Conservation (phyloP, 2,888 invertebrate genomes). For the Cheilosia scutellata region DNA sequence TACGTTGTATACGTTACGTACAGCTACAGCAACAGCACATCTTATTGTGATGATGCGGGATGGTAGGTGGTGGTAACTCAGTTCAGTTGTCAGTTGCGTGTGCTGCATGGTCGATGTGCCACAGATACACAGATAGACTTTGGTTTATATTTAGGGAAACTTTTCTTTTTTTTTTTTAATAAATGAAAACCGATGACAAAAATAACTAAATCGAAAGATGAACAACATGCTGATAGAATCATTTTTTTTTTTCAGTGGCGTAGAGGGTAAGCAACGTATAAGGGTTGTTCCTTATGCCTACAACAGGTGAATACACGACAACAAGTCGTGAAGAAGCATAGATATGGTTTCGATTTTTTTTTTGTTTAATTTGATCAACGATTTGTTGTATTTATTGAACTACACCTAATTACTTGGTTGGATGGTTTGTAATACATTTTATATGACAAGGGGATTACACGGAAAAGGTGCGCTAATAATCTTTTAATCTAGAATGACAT, state of each 20-base stretch:
- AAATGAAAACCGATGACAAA: constrained; percentile 23
- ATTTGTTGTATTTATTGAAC: neutral
- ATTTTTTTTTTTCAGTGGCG: constrained; percentile 14
- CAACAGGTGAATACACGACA: constrained; percentile 12
- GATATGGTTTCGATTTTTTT: neutral
- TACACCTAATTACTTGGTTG: neutral
- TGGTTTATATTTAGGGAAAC: constrained; percentile 45
- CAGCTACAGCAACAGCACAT: neutral
- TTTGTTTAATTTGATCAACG: constrained; percentile 14
- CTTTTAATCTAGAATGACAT: no score
- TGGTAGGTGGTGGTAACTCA: neutral
- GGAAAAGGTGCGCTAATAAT: no score
- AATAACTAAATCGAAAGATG: constrained; percentile 47
- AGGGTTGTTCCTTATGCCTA: neutral
- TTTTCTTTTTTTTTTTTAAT: constrained; percentile 8
- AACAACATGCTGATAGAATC: constrained; percentile 10
- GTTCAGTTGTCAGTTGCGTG: constrained; percentile 9
- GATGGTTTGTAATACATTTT: neutral
- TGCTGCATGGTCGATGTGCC: constrained; percentile 22
- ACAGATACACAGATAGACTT: constrained; percentile 6
- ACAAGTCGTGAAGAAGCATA: constrained; percentile 1
- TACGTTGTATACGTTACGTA: neutral
- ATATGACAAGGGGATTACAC: neutral
- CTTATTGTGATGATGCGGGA: neutral
- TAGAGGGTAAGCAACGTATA: neutral